Evolutionary conservation across 2,888 invertebrate species (phyloP).

Genomic region (Anagyrus pseudococci): DNA sequence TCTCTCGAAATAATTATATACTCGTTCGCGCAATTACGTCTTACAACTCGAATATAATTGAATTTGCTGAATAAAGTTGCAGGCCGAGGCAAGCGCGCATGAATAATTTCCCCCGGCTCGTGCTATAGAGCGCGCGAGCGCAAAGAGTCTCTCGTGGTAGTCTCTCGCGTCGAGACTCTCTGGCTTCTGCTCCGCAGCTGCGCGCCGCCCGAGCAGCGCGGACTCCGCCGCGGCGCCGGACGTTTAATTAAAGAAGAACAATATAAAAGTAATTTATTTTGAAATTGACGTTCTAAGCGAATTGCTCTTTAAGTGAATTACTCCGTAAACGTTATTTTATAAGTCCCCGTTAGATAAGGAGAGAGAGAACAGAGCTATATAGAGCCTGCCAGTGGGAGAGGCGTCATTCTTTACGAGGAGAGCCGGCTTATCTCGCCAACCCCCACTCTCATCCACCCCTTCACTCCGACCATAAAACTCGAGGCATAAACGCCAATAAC

Average conservation of each 20-base stretch:
- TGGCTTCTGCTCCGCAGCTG: no score
- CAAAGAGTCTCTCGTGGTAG: no score
- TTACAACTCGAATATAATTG: no score
- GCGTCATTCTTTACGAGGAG: no score
- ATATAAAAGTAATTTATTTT: constrained; percentile 13
- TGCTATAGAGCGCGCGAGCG: no score
- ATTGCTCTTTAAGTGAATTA: constrained; percentile 2
- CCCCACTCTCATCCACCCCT: constrained; percentile 2
- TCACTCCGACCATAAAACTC: neutral
- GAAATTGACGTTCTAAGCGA: constrained; percentile 12
- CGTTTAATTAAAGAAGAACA: constrained; percentile 11
- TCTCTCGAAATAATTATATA: no score
- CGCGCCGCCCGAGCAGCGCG: neutral
- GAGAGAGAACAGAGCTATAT: neutral
- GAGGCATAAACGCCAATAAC: constrained; percentile 6
- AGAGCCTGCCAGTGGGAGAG: neutral
- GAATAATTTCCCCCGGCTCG: no score
- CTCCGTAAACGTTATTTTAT: constrained; percentile 7
- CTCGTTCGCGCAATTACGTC: no score
- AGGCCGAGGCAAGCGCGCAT: no score
- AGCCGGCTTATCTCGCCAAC: no score
- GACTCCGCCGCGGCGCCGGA: neutral
- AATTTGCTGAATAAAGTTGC: constrained; percentile 8
- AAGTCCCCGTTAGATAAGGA: neutral
- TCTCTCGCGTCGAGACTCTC: no score